Evolutionary conservation across 2,888 invertebrate species (phyloP), one percentile per base, ranked within the genome.

Genomic region (Steinernema scapterisci): DNA sequence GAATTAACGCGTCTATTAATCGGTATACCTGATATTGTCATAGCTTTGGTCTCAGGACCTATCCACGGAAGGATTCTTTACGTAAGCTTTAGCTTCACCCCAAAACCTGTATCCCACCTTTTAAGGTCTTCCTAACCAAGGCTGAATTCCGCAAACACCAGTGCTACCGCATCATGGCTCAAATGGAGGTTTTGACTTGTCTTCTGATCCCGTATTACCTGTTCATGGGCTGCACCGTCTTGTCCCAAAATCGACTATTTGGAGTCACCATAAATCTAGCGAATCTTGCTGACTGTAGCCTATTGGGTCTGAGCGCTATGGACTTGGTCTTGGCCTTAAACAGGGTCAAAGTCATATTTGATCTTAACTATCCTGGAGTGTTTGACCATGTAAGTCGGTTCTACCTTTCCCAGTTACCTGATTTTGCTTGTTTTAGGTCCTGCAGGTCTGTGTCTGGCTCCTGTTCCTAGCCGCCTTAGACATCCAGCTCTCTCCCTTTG

Each of bases 121-220:
- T 63, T 63, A 7, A 63, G 63, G 63, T 63, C 5, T n/a, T 63
- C 6, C 1, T 3, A 2, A 63, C 63, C 1, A 27, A 31, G 9
- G 7, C 23, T 5, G 16, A 13, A 3, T 63, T 63, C n/a, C 31
- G 16, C 16, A 63, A 63, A 13, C 63, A 13, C 16, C 16, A 63
- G 31, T 63, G 63, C 31, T 63, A 31, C 63, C 27, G 27, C 3
- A 63, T 63, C 16, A 63, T 63, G 63, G 31, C 63, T 16, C 63
- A 63, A 63, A 38, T 63, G 27, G 27, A 63, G 19, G 9, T 63
- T 27, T 63, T 38, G 25, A 16, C 38, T 1, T 27, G 31, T 16
- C 31, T 63, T 1, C 23, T 63, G 1, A 5, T 63, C 2, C 63
- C 63, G 31, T 63, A 63, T 13, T 63, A 63, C 31, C 2, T 63